Conservation (phyloP, 2,113 vertebrate species). For the Platysternon megacephalum region DNA sequence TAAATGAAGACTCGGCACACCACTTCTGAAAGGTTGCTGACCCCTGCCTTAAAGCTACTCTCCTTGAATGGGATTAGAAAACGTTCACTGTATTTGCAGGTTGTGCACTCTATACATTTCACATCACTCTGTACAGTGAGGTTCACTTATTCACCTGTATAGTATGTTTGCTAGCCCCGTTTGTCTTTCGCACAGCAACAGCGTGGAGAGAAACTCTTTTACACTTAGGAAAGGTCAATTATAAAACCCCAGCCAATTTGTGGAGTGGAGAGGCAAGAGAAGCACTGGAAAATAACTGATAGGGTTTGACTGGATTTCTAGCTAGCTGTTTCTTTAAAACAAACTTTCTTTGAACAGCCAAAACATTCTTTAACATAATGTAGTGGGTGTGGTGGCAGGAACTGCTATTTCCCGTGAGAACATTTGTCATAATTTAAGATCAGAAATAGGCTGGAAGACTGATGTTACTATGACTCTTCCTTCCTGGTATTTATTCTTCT, state of each 20-base stretch:
- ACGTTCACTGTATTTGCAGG: not conserved
- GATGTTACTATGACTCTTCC: not conserved
- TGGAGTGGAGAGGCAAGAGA: not conserved
- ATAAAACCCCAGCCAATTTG: not conserved
- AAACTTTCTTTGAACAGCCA: conserved; percentile 33
- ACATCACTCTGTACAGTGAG: not conserved
- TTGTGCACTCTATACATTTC: not conserved
- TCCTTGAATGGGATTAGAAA: not conserved
- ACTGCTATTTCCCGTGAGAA: conserved; percentile 70
- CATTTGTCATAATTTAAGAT: conserved; percentile 65
- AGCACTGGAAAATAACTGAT: not conserved
- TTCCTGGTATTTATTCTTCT: conserved; percentile 46
- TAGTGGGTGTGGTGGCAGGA: conserved; percentile 72
- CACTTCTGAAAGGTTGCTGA: no score
- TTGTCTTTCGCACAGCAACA: not conserved
- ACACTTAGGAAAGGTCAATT: not conserved
- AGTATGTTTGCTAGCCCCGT: not conserved
- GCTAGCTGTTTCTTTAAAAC: conserved; percentile 40
- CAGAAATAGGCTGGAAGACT: conserved; percentile 50
- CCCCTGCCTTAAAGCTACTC: no score
- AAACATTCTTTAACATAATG: conserved; percentile 56
- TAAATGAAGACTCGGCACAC: no score
- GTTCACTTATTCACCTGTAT: not conserved
- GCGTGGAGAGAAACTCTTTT: not conserved
- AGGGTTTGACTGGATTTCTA: not conserved